Evolutionary conservation across 2,113 vertebrate species (phyloP), one percentile per base, ranked within the genome.

Genomic region (Sceloporus undulatus): DNA sequence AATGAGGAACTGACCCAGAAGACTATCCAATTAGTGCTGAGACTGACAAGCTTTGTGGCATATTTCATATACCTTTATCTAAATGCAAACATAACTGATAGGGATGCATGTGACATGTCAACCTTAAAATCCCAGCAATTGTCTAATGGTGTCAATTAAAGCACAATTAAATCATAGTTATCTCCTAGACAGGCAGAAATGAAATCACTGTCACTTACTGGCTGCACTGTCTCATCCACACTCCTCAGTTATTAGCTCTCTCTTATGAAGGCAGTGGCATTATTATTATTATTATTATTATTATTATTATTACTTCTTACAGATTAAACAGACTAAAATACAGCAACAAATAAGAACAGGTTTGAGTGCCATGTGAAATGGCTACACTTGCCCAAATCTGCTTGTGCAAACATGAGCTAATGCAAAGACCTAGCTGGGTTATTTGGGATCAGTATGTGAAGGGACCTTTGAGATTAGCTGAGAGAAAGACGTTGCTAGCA

Each of bases 101-200:
- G 25, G 81, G 85, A 89, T 0, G 0, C 48, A 73, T 7, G 78
- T 76, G 86, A 88, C 34, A 19, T 42, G 82, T 87, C 94, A 92
- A 85, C 90, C 89, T 89, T 91, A 88, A 91, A 76, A 59, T 71
- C 42, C 78, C 62, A 83, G 74, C 85, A 79, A 86, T 89, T 92
- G 91, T 92, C 85, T 90, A 87, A 92, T 10, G 84, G 87, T 79
- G 94, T 91, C 90, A 94, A 91, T 90, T 89, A 80, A 81, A 90
- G 73, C 82, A 89, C 89, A 88, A 89, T 90, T 91, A 92, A 90
- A 87, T 90, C 90, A 89, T 85, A 92, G 87, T 85, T 86, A 48
- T 4, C 23, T 73, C 90, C 85, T 77, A 90, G 92, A 92, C 66
- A 93, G 82, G 59, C 2, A 54, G 87, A 86, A 88, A 92, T 75